Base-by-base conservation (phyloP, 2,888 invertebrate species). In the Schrankia costaestrigalis region DNA sequence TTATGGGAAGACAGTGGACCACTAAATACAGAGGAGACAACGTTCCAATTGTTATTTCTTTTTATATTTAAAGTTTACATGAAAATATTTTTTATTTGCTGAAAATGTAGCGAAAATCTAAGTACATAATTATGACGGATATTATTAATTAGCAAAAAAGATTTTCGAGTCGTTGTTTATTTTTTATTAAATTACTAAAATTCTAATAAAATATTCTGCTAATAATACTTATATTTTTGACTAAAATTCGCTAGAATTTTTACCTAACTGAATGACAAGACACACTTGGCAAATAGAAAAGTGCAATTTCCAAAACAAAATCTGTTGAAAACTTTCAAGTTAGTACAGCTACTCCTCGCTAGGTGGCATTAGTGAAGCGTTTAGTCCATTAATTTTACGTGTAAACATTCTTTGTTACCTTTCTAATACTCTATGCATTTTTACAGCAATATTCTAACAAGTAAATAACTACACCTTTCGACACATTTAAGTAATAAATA, bases 321-420 rank as follows among this genome's bases (percentile, higher is more conserved):
- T 8, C 15, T 13, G n/a, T 8, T 18, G 3, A 27, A 18, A 26
- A 35, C 27, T 36, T 23, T 28, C 26, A 31, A 46, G 19, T 39
- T 53, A 56, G 34, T 56, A 46, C 36, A 31, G 48, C 56, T 60
- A 60, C 48, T 60, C 61, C 51, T 57, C 57, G 49, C 52, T 54
- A 63, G 60, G 63, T 67, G 62, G 62, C 63, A 51, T 28, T 11
- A 47, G 46, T 63, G 30, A 45, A 50, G 44, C 39, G n/a, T 21
- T 45, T 10, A 26, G 14, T 25, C 32, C 24, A 29, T 31, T 25
- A 37, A n/a, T n/a, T n/a, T n/a, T n/a, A n/a, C n/a, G n/a, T n/a
- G n/a, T n/a, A n/a, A n/a, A n/a, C n/a, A n/a, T n/a, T n/a, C n/a
- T n/a, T n/a, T 44, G 30, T 44, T 13, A 48, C 26, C 33, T 28